phyloP scores from a whole-genome alignment of 2,113 vertebrate genomes.

The Hyaena hyaena region DNA sequence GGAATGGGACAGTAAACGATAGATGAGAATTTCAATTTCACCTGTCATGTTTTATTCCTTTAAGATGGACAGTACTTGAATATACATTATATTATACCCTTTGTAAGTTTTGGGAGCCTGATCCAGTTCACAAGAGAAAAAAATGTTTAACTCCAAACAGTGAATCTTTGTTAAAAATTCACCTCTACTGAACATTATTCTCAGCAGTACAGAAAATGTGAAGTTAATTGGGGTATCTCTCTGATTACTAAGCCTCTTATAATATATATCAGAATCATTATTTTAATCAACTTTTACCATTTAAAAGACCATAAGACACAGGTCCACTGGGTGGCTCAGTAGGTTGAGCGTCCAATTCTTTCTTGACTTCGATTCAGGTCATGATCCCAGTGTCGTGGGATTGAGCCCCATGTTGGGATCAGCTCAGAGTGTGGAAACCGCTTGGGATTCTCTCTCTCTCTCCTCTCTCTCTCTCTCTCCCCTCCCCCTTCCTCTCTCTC shows the following conservation, averaged over 20 bases:
- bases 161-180: not conserved
- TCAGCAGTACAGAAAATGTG: not conserved
- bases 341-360: no score
- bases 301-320: not conserved
- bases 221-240: not conserved
- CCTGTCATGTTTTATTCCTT: slow-evolving; percentile 25
- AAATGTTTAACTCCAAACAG: slow-evolving; percentile 33
- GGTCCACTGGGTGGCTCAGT: no score
- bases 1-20: not conserved
- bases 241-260: slow-evolving; percentile 31
- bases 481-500: no score
- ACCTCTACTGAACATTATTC: not conserved
- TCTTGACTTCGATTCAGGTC: no score
- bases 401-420: no score
- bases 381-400: no score
- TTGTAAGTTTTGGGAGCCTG: not conserved
- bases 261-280: not conserved
- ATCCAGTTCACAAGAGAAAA: slow-evolving; percentile 11
- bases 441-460: no score
- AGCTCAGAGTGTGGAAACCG: no score
- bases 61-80: not conserved
- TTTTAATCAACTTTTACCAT: not conserved
- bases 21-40: slow-evolving; percentile 24
- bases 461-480: no score
- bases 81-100: not conserved